Base-by-base conservation (phyloP, 2,113 vertebrate species). In the Halichoeres trimaculatus region DNA sequence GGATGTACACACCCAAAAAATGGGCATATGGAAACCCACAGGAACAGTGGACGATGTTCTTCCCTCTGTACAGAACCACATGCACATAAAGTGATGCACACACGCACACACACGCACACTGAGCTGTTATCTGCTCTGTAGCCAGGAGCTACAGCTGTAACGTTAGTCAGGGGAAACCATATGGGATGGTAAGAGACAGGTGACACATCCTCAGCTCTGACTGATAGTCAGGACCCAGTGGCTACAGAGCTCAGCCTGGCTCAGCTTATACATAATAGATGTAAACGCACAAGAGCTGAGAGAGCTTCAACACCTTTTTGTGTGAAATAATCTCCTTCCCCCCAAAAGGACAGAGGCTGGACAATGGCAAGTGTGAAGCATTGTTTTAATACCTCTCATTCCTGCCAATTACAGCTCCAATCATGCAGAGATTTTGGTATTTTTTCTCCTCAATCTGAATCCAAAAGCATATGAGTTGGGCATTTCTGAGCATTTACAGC, bases 261-360 rank as follows among this genome's bases (percentile, higher is more conserved):
- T 85, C 67, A 52, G 57, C 74, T 83, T 75, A 65, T 88, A 77
- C 84, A 91, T 85, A 84, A 84, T 83, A 67, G 30, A 90, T 88
- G 79, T 77, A 68, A 83, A 88, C 81, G 80, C 70, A 70, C 59
- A 79, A 71, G 14, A 62, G 73, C 51, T 36, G 70, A 51, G 66
- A 66, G 80, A 65, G 12, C 53, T 16, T 17, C 35, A 69, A 56
- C 66, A 66, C 52, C 36, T 67, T 74, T 79, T 50, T 68, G 41
- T 74, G 53, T 64, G 57, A 81, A 70, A 58, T 45, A 53, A 62
- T 72, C 63, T 71, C 68, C 48, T 8, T 71, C 20, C 10, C 59
- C 19, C 34, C 13, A 45, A 62, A 66, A 40, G 40, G 53, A 56
- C 34, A 4, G 36, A 53, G 30, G 47, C 35, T 1, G 2, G 23